Evolutionary conservation across 2,113 vertebrate species (phyloP), one percentile per base, ranked within the genome.

Genomic region (Phyllostomus hastatus): DNA sequence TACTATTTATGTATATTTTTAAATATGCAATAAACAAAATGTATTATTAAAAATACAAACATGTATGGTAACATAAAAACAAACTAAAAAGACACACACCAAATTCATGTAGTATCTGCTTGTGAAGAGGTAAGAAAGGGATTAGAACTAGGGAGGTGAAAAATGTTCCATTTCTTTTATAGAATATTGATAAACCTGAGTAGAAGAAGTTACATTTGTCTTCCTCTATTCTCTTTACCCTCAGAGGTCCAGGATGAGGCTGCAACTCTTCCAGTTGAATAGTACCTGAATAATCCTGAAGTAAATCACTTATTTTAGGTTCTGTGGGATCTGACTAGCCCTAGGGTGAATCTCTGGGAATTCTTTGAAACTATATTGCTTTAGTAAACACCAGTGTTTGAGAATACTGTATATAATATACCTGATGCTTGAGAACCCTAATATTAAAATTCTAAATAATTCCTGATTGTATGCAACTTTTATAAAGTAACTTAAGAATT

Each of bases 21-120:
- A 89, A 85, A 69, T 76, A 90, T 91, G 41, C 24, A 85, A 84
- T 72, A 83, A 83, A 91, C 61, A 91, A 80, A 91, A 89, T 70
- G 20, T 28, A 43, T 64, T 90, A 67, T 54, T 81, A 38, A 57
- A 89, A 67, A 82, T 61, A 86, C 8, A 82, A 88, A 86, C 9
- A 87, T 59, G 57, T 26, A 67, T 61, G 38, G 2, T 85, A 93
- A 83, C 76, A 10, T 66, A 79, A 88, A 97, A 83, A 61, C 0
- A 70, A 31, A 87, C n/a, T 70, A 19, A 33, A 82, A 76, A 80
- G 16, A 85, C 43, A 94, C 1, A 92, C 10, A 69, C 33, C 33
- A 90, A 87, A 94, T 82, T 76, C 33, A 92, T 11, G 12, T 76
- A 73, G 59, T 75, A 43, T 52, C 41, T 88, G 20, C 28, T n/a